phyloP scores from a whole-genome alignment of 2,888 invertebrate species.

The Eledone cirrhosa region DNA sequence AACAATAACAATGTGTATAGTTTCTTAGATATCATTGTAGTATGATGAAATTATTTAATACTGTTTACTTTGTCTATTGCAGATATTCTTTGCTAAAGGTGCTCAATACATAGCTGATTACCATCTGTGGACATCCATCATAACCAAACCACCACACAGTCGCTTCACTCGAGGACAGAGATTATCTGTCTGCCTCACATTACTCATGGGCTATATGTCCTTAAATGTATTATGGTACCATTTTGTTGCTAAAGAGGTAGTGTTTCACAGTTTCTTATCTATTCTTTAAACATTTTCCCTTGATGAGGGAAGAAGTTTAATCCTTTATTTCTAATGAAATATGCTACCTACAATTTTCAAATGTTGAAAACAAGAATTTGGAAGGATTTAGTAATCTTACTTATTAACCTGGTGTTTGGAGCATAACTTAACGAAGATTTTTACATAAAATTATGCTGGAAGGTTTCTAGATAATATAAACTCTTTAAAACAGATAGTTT shows the following conservation, averaged over 20 bases:
- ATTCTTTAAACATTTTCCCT: background rate
- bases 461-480: no score
- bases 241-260: slow-evolving; percentile 44
- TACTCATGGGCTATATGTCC: slow-evolving; percentile 62
- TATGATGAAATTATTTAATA: no score
- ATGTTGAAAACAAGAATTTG: no score
- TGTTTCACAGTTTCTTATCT: slow-evolving; percentile 9
- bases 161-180: slow-evolving; percentile 63
- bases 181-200: slow-evolving; percentile 58
- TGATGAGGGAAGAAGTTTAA: background rate
- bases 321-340: background rate
- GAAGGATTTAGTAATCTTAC: no score
- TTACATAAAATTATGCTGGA: no score
- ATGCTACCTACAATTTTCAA: slow-evolving; percentile 21
- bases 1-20: no score
- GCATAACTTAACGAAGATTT: no score
- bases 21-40: no score
- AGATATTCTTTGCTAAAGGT: slow-evolving; percentile 63
- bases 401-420: no score
- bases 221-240: slow-evolving; percentile 60
- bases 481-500: no score
- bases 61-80: slow-evolving; percentile 31
- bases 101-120: slow-evolving; percentile 63
- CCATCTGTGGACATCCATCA: slow-evolving; percentile 62
- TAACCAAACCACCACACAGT: slow-evolving; percentile 61